Evolutionary conservation across 2,797 vertebrate species (phyloP).

Genomic region (Moxostoma hubbsi): DNA sequence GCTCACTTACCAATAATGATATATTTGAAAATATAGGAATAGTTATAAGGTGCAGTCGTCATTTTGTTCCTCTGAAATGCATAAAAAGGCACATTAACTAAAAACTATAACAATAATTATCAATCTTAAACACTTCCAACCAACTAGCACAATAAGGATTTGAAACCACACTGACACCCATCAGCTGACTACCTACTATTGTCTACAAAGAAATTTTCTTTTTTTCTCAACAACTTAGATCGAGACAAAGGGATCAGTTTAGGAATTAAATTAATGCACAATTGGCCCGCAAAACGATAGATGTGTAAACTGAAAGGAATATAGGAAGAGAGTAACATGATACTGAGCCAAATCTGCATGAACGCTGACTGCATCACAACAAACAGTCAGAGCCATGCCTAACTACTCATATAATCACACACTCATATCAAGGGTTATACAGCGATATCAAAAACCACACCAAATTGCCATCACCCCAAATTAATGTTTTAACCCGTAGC

Average conservation of each 20-base stretch:
- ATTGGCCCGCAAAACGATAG: neutral
- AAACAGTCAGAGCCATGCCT: constrained; percentile 37
- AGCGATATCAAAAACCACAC: neutral
- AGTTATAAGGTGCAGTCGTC: constrained; percentile 98
- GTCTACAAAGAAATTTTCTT: constrained; percentile 15
- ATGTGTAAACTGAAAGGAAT: neutral
- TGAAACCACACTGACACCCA: neutral
- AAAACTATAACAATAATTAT: too few relatives aligned
- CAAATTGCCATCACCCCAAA: neutral
- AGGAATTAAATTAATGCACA: neutral
- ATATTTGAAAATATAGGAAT: constrained; percentile 99
- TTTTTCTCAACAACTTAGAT: neutral
- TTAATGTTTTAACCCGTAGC: neutral
- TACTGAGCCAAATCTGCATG: constrained; percentile 19
- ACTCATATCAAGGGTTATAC: constrained; percentile 17
- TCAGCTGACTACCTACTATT: constrained; percentile 38
- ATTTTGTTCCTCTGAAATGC: constrained; percentile 77
- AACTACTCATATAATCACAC: constrained; percentile 29
- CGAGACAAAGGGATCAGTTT: neutral
- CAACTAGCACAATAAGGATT: too few relatives aligned
- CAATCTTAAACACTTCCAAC: neutral
- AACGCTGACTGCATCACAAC: constrained; percentile 33
- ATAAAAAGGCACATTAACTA: neutral
- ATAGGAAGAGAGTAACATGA: constrained; percentile 1
- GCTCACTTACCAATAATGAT: constrained; percentile 95